phyloP scores from a whole-genome alignment of 2,113 vertebrate genomes.

The Prochilodus magdalenae region DNA sequence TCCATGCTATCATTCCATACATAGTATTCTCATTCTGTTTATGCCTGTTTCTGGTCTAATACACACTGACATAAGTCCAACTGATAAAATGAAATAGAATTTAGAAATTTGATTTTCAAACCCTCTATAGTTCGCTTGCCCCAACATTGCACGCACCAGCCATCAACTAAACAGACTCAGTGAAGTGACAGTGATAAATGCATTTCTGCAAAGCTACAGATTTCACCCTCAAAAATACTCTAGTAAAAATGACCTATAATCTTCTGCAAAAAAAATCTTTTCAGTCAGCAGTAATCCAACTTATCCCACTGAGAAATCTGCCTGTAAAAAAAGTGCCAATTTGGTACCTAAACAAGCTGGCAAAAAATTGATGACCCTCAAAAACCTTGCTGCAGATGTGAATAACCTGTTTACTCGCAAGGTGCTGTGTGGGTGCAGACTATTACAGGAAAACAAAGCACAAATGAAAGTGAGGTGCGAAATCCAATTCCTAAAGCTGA shows the following conservation, averaged over 20 bases:
- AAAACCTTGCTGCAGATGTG: conserved; percentile 19
- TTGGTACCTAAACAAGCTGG: too few species aligned
- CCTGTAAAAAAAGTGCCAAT: neutral
- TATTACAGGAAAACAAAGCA: neutral
- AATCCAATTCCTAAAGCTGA: neutral
- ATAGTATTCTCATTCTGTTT: too few species aligned
- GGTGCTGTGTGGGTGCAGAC: neutral
- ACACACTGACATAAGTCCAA: too few species aligned
- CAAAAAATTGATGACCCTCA: neutral
- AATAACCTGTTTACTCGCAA: neutral
- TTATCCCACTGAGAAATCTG: neutral
- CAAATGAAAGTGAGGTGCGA: neutral
- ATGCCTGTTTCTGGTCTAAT: too few species aligned
- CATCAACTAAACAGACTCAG: neutral
- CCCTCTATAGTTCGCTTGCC: neutral
- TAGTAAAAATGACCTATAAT: conserved; percentile 5
- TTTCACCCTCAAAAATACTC: conserved; percentile 4
- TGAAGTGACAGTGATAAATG: neutral
- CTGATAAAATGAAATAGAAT: too few species aligned
- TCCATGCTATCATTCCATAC: too few species aligned
- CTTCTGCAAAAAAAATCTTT: neutral
- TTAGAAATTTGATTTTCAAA: too few species aligned
- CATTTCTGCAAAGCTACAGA: neutral
- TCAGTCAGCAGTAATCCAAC: too few species aligned
- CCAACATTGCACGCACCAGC: neutral